These are phyloP conservation scores for Stenchaetothrips biformis DNA, from an alignment of 2,888 invertebrate species.

Conservation along the genomic window DNA sequence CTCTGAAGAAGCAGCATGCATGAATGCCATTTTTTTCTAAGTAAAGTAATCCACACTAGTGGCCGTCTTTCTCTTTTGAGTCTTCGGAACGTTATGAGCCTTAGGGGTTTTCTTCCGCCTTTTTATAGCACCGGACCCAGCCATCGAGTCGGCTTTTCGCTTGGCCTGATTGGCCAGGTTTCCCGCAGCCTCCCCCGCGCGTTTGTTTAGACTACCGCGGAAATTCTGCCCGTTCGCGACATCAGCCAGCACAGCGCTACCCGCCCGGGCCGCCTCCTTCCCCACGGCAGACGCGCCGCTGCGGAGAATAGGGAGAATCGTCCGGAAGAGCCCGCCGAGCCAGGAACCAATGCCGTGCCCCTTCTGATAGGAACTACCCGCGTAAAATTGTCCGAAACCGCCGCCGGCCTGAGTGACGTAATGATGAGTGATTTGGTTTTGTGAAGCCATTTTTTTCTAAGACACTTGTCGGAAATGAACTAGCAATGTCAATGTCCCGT, in stretches of 20 bases:
- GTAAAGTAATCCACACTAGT: not conserved
- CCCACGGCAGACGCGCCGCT: not conserved
- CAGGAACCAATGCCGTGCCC: not conserved
- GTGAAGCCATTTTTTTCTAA: too few species aligned
- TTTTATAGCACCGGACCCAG: not conserved
- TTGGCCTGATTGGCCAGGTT: too few species aligned
- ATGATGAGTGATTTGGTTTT: too few species aligned
- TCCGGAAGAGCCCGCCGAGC: not conserved
- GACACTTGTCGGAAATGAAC: too few species aligned
- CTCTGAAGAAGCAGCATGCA: conserved; percentile 37
- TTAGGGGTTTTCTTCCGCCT: not conserved
- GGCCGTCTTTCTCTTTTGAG: not conserved
- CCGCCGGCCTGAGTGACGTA: too few species aligned
- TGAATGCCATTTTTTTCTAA: conserved; percentile 35
- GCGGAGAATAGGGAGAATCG: not conserved
- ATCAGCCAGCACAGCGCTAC: not conserved
- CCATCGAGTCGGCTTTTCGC: too few species aligned
- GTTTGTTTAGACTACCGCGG: not conserved
- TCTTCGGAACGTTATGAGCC: not conserved
- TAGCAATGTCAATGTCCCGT: not conserved
- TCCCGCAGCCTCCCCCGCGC: not conserved
- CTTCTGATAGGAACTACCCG: too few species aligned
- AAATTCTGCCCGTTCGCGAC: not conserved
- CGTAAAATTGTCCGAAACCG: too few species aligned
- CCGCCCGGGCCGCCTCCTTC: not conserved